phyloP scores from a whole-genome alignment of 2,888 invertebrate genomes.

The Thelaira solivaga region DNA sequence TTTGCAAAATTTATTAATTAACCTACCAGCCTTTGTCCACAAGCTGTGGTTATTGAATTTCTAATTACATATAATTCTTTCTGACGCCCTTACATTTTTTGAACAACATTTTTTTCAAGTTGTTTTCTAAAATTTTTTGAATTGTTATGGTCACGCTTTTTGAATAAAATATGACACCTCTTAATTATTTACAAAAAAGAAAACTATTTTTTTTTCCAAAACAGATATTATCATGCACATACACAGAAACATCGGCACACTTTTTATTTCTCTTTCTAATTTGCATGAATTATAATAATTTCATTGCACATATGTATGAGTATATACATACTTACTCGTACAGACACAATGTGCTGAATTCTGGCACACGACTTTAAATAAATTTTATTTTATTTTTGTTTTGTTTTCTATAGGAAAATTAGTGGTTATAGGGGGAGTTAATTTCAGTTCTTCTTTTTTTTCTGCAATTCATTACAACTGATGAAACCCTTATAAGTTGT shows the following conservation, averaged over 20 bases:
- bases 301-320: not conserved
- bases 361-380: conserved; percentile 49
- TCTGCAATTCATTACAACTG: conserved; percentile 33
- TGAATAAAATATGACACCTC: conserved; percentile 45
- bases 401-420: not conserved
- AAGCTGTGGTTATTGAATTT: conserved; percentile 10
- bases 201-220: not conserved
- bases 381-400: conserved; percentile 19
- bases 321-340: too few relatives aligned
- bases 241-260: not conserved
- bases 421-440: conserved; percentile 50
- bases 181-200: conserved; percentile 8
- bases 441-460: conserved; percentile 24
- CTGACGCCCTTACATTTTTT: too few relatives aligned
- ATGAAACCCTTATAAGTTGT: conserved; percentile 33
- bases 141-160: conserved; percentile 45
- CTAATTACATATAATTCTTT: conserved; percentile 24
- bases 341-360: not conserved
- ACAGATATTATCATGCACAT: conserved; percentile 28
- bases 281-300: conserved; percentile 60
- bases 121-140: not conserved
- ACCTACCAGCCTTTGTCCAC: not conserved
- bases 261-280: conserved; percentile 37
- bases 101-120: not conserved
- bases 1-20: conserved; percentile 11